Evolutionary conservation across 1,140 invertebrate genomes (phyloP).

Genomic region (Nephila pilipes): DNA sequence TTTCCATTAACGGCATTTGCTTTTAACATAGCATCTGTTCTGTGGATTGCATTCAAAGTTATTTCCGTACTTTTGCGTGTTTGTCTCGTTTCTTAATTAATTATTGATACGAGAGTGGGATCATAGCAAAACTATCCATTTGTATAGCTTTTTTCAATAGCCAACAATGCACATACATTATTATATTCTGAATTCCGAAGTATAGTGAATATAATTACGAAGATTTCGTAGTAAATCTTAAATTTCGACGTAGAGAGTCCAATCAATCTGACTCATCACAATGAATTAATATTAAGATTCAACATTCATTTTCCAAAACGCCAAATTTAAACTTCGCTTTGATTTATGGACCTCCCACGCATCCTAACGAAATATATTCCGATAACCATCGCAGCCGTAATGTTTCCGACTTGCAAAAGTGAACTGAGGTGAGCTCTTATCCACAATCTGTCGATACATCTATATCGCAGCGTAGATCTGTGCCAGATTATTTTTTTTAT

Average conservation of each 20-base stretch:
- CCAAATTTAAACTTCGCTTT: not conserved
- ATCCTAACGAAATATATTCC: constrained; percentile 2
- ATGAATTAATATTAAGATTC: constrained; percentile 21
- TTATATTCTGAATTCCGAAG: too few species aligned
- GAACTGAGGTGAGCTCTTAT: constrained; percentile 21
- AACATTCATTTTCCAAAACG: not conserved
- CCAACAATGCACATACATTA: too few species aligned
- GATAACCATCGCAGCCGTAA: constrained; percentile 37
- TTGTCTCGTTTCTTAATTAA: too few species aligned
- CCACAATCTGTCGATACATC: constrained; percentile 33
- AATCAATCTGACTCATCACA: not conserved
- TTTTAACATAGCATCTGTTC: too few species aligned
- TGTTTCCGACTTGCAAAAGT: constrained; percentile 37
- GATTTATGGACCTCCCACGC: not conserved
- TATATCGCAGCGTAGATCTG: not conserved
- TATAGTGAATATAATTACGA: too few species aligned
- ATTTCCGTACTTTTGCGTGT: too few species aligned
- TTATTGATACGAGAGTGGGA: too few species aligned
- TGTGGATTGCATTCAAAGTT: too few species aligned
- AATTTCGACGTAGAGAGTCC: not conserved
- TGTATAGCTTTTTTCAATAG: too few species aligned
- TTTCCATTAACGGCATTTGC: too few species aligned
- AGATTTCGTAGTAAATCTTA: not conserved
- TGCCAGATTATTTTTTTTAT: not conserved
- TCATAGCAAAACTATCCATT: too few species aligned